Percentiles rank a stretch among this genome's conserved stretches.
Evolutionary conservation across 2,888 invertebrate species (phyloP).

Genomic region (Tanypteryx hageni): DNA sequence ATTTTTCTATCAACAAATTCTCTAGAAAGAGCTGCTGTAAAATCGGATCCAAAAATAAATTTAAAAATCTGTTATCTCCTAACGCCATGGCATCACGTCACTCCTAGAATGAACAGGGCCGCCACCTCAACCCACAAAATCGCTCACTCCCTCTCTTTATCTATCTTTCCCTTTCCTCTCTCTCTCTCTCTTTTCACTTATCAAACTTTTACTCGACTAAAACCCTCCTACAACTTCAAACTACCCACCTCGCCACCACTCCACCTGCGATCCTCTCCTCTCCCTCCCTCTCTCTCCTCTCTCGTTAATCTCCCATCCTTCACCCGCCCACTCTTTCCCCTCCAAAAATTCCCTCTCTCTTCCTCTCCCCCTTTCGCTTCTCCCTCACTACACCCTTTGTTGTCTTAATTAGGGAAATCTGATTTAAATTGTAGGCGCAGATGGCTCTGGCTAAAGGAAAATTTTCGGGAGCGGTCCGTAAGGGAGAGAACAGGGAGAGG

Average conservation of each 20-base stretch:
- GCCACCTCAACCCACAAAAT: neutral
- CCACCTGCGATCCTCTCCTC: neutral
- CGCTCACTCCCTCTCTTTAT: no score
- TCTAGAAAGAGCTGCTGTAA: neutral
- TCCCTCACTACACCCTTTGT: slow-evolving; percentile 25
- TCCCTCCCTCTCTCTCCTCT: neutral
- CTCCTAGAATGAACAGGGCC: neutral
- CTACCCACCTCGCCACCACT: neutral
- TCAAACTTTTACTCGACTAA: no score
- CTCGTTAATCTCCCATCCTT: neutral
- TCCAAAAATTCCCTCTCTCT: neutral
- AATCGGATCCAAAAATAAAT: neutral
- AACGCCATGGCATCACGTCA: neutral
- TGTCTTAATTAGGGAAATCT: slow-evolving; percentile 57
- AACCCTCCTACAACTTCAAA: neutral
- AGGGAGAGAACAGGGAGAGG: neutral
- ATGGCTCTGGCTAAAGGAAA: slow-evolving; percentile 28
- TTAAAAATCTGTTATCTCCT: neutral
- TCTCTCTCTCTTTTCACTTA: no score
- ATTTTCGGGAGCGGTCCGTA: neutral
- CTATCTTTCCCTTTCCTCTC: no score
- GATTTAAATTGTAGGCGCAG: slow-evolving; percentile 52
- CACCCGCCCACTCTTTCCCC: neutral
- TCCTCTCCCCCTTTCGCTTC: neutral
- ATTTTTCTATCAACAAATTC: neutral